Base-by-base conservation (phyloP, 1,140 invertebrate genomes). In the Sarcophaga peregrina region DNA sequence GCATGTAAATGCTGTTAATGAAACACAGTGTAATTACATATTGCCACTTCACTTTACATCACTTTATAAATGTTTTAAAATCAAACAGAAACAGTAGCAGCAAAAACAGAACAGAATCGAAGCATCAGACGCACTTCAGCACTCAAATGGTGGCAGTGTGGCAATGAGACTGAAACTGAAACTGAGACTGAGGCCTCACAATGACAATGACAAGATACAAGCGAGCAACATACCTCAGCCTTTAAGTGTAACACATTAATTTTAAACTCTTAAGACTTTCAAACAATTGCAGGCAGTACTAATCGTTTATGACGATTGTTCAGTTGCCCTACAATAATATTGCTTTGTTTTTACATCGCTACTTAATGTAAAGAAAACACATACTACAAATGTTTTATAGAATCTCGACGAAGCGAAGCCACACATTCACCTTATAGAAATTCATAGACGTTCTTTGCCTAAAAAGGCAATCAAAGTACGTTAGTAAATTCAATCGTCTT, bases 1-100 rank as follows among this genome's bases (percentile, higher is more conserved):
- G n/a, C 62, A 68, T 54, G 81, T 52, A 74, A 82, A 82, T 82
- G 81, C 75, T 82, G 81, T 82, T 82, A 82, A 82, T 82, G 81
- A 82, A 82, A 52, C 17, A 82, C 81, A 82, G 37, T 73, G 81
- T 52, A 74, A 82, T 82, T 82, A 82, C 81, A 82, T 72, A 82
- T 82, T 82, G 81, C 81, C 81, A 82, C 72, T 54, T 52, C 52
- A 68, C n/a, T 58, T 58, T 58, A 58, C 54, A 58, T 82, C 17
- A 45, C 68, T 54, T 68, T 68, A 25, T 10, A 25, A 47, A 48
- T 25, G 68, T 37, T 25, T 74, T 74, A 74, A 25, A 74, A 37
- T 68, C 48, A 3, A 3, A 15, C 15, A 62, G 52, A 48, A 45
- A 37, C 52, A 72, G 81, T 25, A 47, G 62, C 81, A 45, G 47